Evolutionary conservation across 2,797 vertebrate genomes (phyloP).

Genomic region (Melanotaenia trifasciata): DNA sequence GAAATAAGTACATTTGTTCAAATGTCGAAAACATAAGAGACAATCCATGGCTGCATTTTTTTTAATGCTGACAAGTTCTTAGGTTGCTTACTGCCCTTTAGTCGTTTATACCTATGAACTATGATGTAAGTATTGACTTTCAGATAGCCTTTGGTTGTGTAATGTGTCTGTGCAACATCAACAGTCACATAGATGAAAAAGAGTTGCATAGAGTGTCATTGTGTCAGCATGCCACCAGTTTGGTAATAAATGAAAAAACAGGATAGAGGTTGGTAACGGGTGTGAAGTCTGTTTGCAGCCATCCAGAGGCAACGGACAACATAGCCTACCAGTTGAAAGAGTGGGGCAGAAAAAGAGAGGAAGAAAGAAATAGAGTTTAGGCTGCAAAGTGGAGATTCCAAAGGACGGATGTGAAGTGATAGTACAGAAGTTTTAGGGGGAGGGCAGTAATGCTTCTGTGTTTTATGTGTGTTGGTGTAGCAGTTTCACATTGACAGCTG

Average conservation of each 20-base stretch:
- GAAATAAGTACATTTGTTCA: too few species aligned
- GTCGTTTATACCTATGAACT: not conserved
- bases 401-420: constrained; percentile 30
- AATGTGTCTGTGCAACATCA: not conserved
- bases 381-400: constrained; percentile 4
- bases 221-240: constrained; percentile 41
- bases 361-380: constrained; percentile 18
- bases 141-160: not conserved
- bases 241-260: constrained; percentile 44
- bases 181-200: not conserved
- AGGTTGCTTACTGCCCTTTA: not conserved
- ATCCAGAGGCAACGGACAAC: constrained; percentile 6
- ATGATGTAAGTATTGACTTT: not conserved
- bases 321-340: not conserved
- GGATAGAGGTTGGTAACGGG: constrained; percentile 49
- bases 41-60: too few species aligned
- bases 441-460: constrained; percentile 20
- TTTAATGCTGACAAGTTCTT: too few species aligned
- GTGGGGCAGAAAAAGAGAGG: not conserved
- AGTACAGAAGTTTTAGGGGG: constrained; percentile 14
- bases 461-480: constrained; percentile 51
- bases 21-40: too few species aligned
- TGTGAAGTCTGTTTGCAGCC: constrained; percentile 40
- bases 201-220: not conserved
- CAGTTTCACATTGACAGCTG: constrained; percentile 58